Evolutionary conservation across 2,888 invertebrate species (phyloP).

Genomic region (Tryphoninae sp.): DNA sequence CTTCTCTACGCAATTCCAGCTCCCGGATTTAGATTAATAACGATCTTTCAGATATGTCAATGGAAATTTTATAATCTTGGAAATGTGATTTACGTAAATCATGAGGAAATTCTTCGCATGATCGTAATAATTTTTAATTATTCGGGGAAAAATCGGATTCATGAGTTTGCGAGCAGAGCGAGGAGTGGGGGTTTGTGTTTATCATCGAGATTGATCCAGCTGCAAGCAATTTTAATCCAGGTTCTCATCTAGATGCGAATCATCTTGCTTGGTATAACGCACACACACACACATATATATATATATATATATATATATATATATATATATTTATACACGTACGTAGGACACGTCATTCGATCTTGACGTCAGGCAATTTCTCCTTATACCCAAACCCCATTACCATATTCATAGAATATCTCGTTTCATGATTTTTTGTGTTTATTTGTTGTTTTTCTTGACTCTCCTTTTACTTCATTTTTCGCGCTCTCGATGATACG

Average conservation of each 20-base stretch:
- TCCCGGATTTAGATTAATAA: slow-evolving; percentile 14
- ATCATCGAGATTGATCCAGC: slow-evolving; percentile 25
- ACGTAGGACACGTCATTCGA: slow-evolving; percentile 63
- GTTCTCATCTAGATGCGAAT: slow-evolving; percentile 34
- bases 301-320: too few species aligned
- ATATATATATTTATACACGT: slow-evolving; percentile 4
- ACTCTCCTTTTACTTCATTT: slow-evolving; percentile 12
- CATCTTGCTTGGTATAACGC: not conserved
- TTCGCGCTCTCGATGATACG: slow-evolving; percentile 42
- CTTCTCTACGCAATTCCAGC: not conserved
- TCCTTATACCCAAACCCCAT: slow-evolving; percentile 66
- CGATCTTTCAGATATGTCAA: not conserved
- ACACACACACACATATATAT: too few species aligned
- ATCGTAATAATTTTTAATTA: not conserved
- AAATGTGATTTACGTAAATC: not conserved
- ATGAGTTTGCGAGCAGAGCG: not conserved
- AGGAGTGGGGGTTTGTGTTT: slow-evolving; percentile 3
- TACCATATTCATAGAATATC: slow-evolving; percentile 72
- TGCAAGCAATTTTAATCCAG: slow-evolving; percentile 65
- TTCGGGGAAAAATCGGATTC: not conserved
- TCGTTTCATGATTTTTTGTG: slow-evolving; percentile 14
- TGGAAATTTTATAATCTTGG: not conserved
- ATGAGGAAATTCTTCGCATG: not conserved
- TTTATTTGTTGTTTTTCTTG: not conserved
- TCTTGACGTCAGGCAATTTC: slow-evolving; percentile 68